These are phyloP conservation scores for Alethe diademata DNA, from an alignment of 2,113 vertebrate species.

Conservation along the genomic window DNA sequence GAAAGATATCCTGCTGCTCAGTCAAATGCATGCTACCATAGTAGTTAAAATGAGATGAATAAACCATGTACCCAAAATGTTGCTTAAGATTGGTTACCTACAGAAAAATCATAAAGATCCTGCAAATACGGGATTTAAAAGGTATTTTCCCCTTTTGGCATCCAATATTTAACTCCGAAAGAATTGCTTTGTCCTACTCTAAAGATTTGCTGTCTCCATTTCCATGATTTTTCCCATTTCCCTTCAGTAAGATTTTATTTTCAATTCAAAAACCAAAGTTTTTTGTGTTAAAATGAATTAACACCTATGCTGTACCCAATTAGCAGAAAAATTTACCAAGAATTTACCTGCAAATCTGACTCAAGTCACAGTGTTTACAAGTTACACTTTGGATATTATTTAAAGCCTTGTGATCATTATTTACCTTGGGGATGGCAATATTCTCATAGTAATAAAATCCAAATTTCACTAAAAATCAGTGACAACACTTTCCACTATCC, in stretches of 20 bases:
- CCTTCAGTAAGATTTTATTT: neutral
- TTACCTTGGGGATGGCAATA: accelerated
- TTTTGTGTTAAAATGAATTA: neutral
- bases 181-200: neutral
- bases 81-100: neutral
- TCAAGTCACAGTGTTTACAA: neutral
- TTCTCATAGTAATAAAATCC: neutral
- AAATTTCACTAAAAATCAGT: neutral
- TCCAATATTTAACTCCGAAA: neutral
- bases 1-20: neutral
- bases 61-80: neutral
- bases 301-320: neutral
- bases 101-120: neutral
- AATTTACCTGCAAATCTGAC: neutral
- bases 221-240: neutral
- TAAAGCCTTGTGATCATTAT: neutral
- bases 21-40: neutral
- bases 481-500: neutral
- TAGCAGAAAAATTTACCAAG: neutral
- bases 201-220: neutral
- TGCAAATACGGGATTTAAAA: neutral
- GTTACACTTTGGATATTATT: neutral
- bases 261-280: neutral
- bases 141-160: neutral
- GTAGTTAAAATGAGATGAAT: neutral